phyloP scores from a whole-genome alignment of 2,797 vertebrate genomes.

The Myotis myotis region DNA sequence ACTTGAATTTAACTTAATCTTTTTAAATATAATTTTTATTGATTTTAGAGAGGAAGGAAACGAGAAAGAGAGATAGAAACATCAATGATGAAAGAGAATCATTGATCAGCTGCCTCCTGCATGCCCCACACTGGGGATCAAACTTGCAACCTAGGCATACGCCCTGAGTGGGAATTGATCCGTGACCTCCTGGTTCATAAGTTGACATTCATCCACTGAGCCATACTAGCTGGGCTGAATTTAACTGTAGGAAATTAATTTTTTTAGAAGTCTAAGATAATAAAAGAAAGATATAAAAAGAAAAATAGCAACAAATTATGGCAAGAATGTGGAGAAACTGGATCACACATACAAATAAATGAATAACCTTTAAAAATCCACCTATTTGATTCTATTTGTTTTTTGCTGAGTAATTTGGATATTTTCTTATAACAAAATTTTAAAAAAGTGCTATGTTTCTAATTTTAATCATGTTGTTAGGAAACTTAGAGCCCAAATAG shows the following conservation, averaged over 20 bases:
- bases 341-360: neutral
- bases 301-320: neutral
- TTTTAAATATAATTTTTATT: too few relatives aligned
- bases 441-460: neutral
- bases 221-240: too few relatives aligned
- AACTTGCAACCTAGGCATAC: too few relatives aligned
- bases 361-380: neutral
- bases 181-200: too few relatives aligned
- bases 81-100: too few relatives aligned
- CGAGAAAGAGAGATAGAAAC: too few relatives aligned
- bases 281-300: neutral
- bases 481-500: neutral
- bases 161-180: too few relatives aligned
- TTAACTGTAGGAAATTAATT: neutral
- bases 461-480: constrained; percentile 37
- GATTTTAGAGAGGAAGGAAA: too few relatives aligned
- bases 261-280: neutral
- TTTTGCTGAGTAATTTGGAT: neutral
- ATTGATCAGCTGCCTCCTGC: too few relatives aligned
- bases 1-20: neutral
- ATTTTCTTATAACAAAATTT: neutral
- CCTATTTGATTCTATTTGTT: neutral
- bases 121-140: too few relatives aligned
- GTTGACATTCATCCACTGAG: too few relatives aligned
- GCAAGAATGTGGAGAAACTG: neutral